Evolutionary conservation across 2,888 invertebrate species (phyloP), one percentile per base, ranked within the genome.

Genomic region (Stratiomys singularior): DNA sequence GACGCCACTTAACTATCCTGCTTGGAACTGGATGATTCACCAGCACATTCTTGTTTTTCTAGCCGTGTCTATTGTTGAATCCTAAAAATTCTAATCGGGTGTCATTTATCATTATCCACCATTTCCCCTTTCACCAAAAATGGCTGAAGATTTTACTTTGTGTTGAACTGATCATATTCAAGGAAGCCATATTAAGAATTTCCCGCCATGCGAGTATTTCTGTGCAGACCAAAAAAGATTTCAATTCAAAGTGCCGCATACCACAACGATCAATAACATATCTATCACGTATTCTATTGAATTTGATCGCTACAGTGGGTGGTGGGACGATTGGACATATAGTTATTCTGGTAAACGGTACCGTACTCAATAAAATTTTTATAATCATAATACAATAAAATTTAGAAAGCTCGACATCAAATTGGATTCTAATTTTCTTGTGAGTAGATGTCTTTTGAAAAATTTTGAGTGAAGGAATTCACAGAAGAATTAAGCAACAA

Each of bases 121-220:
- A 52, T 71, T 71, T 71, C 47, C 58, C 72, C 56, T 72, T 72
- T 30, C 58, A 30, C 58, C 72, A 15, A 58, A 72, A 47, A 72
- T 58, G 72, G 72, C 37, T 5, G 5, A n/a, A 18, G 28, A 44
- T 44, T 67, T 37, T 44, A 46, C 46, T 67, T 37, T 30, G 56
- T 30, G 52, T 30, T 52, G 28, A 27, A 72, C 30, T 25, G 4
- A 28, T 28, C 25, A 27, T 47, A n/a, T 52, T 27, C 21, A 52
- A 46, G 21, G 71, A 13, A 23, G 23, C 72, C 72, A 72, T 72
- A 58, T 72, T 58, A 37, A 72, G 72, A 18, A 11, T n/a, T 21
- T 72, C 25, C 23, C 21, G 25, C 21, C 18, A 25, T 28, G 15
- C 71, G 11, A 72, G 52, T 30, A 37, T 58, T 72, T 30, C 30